Base-by-base conservation (phyloP, 2,797 vertebrate species). In the Acridotheres tristis region DNA sequence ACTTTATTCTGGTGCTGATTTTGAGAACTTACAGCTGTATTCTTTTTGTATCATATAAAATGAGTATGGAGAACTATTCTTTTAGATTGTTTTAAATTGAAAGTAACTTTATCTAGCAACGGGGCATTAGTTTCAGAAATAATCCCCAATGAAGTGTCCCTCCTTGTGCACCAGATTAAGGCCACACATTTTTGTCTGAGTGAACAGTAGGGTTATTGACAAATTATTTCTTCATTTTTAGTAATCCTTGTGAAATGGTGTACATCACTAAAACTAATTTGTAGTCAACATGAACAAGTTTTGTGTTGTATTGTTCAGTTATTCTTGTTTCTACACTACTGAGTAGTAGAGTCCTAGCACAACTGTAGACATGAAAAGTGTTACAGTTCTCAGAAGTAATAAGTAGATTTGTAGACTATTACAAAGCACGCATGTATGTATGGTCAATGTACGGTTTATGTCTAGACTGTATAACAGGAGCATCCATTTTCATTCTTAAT, bases 1-100 rank as follows among this genome's bases (percentile, higher is more conserved):
- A 65, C 32, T 76, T 58, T 72, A 55, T 97, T 96, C 59, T 97
- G 98, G 13, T 63, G 25, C 25, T 85, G 16, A 32, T 87, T 85
- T 66, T 50, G 40, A 73, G 45, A 13, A 58, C 47, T 38, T 89
- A 32, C 5, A 51, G 5, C 19, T 89, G 7, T 57, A 8, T 84
- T 58, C 8, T 62, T 89, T 69, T 55, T 15, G 5, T 17, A 36
- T 62, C 5, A 7, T 68, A 9, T 30, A 16, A 76, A 73, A 12
- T 45, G 43, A 55, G 4, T 73, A 73, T 66, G n/a, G 42, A 75
- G 18, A 62, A 36, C 25, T 78, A 3, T 34, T 34, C 54, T n/a
- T 54, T 62, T 51, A 14, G 29, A 13, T 83, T 19, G 9, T 38
- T 89, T 81, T 74, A 65, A 62, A 58, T 48, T 88, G 26, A 38